These are phyloP conservation scores for Thamnophis elegans DNA, from an alignment of 2,797 vertebrate genomes.

Conservation along the genomic window DNA sequence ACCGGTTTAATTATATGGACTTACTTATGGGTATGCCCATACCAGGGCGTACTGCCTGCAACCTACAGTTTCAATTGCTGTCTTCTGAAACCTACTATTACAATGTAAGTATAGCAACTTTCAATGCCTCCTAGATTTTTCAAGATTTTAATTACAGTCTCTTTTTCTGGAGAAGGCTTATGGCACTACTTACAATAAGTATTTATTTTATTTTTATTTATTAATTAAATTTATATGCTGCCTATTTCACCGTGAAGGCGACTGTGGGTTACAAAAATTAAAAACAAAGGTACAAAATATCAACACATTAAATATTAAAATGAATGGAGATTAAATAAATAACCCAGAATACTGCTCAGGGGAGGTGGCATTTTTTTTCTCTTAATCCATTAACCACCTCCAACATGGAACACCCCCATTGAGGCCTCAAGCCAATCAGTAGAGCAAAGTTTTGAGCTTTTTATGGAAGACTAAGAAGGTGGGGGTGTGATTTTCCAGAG, in stretches of 20 bases:
- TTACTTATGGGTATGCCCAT: too few species aligned
- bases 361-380: background rate
- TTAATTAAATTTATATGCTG: background rate
- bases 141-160: background rate
- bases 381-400: background rate
- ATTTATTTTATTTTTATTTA: background rate
- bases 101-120: background rate
- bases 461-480: background rate
- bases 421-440: background rate
- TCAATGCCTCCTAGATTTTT: background rate
- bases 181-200: background rate
- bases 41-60: too few species aligned
- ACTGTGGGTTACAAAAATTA: background rate
- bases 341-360: background rate
- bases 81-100: background rate
- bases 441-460: background rate
- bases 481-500: background rate
- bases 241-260: background rate
- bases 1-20: background rate
- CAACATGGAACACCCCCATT: background rate
- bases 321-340: background rate
- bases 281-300: background rate
- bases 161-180: background rate
- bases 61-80: background rate
- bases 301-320: background rate